Conservation (phyloP, 2,797 vertebrate species). For the Peromyscus eremicus region DNA sequence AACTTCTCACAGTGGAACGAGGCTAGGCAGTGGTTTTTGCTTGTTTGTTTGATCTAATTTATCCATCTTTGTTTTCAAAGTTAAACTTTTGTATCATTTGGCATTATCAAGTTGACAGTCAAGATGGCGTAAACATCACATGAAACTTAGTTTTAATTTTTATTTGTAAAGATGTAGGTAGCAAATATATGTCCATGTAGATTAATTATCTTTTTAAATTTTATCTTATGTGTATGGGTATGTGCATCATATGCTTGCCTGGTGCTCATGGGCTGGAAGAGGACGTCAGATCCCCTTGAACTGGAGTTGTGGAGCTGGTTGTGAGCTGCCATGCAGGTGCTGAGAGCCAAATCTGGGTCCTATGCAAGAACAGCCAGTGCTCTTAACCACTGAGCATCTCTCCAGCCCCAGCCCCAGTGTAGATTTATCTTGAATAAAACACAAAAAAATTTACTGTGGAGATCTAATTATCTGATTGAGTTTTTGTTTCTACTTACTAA, state of each 20-base stretch:
- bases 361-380: neutral
- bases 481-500: neutral
- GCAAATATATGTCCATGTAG: neutral
- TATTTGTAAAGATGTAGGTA: neutral
- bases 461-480: neutral
- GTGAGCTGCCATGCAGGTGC: neutral
- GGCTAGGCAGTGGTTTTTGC: neutral
- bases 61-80: constrained; percentile 58
- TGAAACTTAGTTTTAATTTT: neutral
- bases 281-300: neutral
- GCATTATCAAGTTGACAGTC: constrained; percentile 37
- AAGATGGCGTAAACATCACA: neutral
- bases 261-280: neutral
- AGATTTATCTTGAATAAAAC: constrained; percentile 49
- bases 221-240: neutral
- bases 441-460: neutral
- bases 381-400: neutral
- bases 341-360: neutral
- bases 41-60: constrained; percentile 30
- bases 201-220: neutral
- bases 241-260: neutral
- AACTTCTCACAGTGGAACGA: constrained; percentile 51
- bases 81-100: constrained; percentile 15
- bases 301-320: neutral
- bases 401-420: too few relatives aligned